Conservation (phyloP, 2,797 vertebrate genomes). For the Kryptopterus vitreolus region DNA sequence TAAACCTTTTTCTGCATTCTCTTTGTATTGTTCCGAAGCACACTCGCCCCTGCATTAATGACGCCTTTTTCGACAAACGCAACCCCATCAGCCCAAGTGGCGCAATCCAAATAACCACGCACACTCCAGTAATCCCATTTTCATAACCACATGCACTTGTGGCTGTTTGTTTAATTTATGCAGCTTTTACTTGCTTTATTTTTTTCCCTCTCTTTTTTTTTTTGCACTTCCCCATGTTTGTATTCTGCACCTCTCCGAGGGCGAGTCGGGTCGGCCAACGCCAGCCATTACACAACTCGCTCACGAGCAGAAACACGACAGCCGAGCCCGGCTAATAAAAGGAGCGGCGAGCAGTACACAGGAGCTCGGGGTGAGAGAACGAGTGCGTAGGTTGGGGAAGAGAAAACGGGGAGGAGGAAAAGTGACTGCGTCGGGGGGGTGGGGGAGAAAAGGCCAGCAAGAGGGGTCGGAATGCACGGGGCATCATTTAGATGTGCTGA, state of each 20-base stretch:
- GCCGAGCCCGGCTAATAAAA: constrained; percentile 34
- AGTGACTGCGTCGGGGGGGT: constrained; percentile 16
- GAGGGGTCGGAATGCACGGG: constrained; percentile 26
- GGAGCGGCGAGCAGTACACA: neutral
- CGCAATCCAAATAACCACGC: constrained; percentile 41
- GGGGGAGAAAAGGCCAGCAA: neutral
- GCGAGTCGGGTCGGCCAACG: constrained; percentile 25
- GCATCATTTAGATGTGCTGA: constrained; percentile 38
- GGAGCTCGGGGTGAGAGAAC: neutral
- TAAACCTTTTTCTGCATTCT: constrained; percentile 19
- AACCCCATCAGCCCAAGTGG: constrained; percentile 23
- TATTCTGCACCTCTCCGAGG: neutral
- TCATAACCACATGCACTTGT: constrained; percentile 15
- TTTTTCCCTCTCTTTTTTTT: neutral
- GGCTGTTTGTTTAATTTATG: constrained; percentile 19
- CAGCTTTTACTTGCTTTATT: neutral
- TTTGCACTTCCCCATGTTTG: neutral
- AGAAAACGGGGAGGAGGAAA: constrained; percentile 26
- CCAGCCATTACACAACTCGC: constrained; percentile 21
- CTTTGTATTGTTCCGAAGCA: constrained; percentile 24
- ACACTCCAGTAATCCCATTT: constrained; percentile 26
- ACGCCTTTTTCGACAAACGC: constrained; percentile 23
- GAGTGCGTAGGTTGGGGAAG: constrained; percentile 17
- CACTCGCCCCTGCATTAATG: constrained; percentile 32
- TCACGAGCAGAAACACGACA: constrained; percentile 15